A percentile compares a stretch with the other conserved stretches of the same genome.
Conservation (phyloP, 2,797 vertebrate species). For the Simalia tracyae region DNA sequence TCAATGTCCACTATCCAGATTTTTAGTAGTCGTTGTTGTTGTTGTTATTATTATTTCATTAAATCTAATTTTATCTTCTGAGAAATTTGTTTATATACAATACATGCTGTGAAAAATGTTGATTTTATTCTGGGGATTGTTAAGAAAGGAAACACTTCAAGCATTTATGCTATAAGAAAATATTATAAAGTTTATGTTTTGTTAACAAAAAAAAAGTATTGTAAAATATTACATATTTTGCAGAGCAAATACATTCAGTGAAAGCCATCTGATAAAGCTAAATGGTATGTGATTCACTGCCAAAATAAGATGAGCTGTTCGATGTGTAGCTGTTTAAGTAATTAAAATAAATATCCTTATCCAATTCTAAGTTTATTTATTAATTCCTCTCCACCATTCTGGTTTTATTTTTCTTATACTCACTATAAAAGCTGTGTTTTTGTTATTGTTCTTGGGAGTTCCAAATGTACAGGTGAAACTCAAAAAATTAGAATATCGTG, state of each 20-base stretch:
- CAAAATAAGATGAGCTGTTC: not conserved
- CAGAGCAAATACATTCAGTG: not conserved
- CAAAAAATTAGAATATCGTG: too few relatives aligned
- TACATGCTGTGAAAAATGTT: not conserved
- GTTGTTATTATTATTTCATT: not conserved
- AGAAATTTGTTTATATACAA: not conserved
- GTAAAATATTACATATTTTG: not conserved
- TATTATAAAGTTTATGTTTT: not conserved
- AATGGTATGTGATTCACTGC: not conserved
- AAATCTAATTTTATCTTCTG: not conserved
- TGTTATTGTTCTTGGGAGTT: not conserved
- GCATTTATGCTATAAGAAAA: not conserved
- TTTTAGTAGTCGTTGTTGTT: not conserved
- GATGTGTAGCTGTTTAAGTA: not conserved
- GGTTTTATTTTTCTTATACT: not conserved
- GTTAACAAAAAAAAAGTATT: not conserved
- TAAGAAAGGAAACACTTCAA: not conserved
- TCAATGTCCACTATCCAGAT: not conserved
- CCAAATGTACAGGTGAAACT: too few relatives aligned
- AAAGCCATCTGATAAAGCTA: not conserved
- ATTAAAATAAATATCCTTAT: not conserved
- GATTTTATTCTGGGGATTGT: not conserved
- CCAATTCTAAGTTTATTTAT: not conserved
- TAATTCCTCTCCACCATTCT: not conserved
- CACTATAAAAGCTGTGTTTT: not conserved